These are phyloP conservation scores for Agrotis puta DNA, from an alignment of 2,888 invertebrate species.

Conservation along the genomic window DNA sequence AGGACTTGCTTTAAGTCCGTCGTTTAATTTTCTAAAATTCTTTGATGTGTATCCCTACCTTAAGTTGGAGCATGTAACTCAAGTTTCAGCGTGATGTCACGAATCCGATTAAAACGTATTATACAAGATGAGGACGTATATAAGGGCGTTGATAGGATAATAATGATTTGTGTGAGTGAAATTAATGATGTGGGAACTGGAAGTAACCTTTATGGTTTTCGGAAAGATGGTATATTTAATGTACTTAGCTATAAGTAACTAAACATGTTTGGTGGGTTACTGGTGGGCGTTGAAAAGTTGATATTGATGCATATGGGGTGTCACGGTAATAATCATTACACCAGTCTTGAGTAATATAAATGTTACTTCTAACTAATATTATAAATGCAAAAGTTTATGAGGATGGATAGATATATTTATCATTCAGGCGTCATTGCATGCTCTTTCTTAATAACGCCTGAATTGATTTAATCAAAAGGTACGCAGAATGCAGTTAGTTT, in stretches of 20 bases:
- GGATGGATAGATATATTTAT: no score
- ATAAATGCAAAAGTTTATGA: no score
- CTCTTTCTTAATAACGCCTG: no score
- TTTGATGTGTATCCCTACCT: constrained; percentile 42
- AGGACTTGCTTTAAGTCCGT: constrained; percentile 8
- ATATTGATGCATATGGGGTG: not conserved
- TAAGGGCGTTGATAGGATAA: constrained; percentile 44
- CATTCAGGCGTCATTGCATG: no score
- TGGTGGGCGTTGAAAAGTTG: not conserved
- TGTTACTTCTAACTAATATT: no score
- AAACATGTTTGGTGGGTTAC: not conserved
- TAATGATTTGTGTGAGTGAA: constrained; percentile 44
- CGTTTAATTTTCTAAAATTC: constrained; percentile 20
- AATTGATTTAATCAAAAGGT: no score
- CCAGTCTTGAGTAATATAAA: no score
- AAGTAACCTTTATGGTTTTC: constrained; percentile 19
- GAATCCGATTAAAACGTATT: constrained; percentile 50
- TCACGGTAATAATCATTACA: no score
- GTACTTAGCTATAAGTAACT: not conserved
- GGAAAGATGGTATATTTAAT: constrained; percentile 3
- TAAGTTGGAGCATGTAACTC: constrained; percentile 24
- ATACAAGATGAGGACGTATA: constrained; percentile 25
- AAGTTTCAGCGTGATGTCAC: constrained; percentile 39
- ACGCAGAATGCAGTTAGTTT: no score
- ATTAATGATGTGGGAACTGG: constrained; percentile 39